Evolutionary conservation across 2,888 invertebrate genomes (phyloP).

Genomic region (Zeuzera pyrina): DNA sequence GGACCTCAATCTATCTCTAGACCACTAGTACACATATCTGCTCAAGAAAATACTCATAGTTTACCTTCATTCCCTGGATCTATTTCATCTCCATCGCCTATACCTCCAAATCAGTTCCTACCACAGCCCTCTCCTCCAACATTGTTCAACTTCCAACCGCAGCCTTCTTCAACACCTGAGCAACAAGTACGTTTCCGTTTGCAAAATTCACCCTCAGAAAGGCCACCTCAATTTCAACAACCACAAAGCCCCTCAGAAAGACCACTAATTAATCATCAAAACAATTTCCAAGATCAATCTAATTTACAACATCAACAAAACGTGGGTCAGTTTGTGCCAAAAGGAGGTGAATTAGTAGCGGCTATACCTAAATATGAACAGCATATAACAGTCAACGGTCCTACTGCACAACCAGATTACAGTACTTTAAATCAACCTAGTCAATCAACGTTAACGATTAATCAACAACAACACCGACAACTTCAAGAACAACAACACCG

Average conservation of each 20-base stretch:
- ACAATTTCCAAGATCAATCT: conserved; percentile 35
- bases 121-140: conserved; percentile 39
- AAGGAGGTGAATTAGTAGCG: conserved; percentile 82
- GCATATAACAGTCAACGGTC: conserved; percentile 76
- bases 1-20: conserved; percentile 43
- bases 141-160: conserved; percentile 51
- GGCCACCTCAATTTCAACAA: conserved; percentile 29
- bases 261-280: conserved; percentile 26
- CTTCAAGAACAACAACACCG: conserved; percentile 9
- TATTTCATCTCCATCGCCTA: conserved; percentile 30
- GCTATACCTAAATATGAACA: conserved; percentile 87
- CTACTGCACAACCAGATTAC: conserved; percentile 36
- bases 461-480: conserved; percentile 14
- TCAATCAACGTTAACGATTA: conserved; percentile 19
- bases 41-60: conserved; percentile 30
- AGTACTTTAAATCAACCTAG: conserved; percentile 34
- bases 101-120: conserved; percentile 14
- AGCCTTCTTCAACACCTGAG: conserved; percentile 44
- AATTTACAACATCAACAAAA: conserved; percentile 56
- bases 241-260: conserved; percentile 47
- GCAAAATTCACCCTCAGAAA: conserved; percentile 36
- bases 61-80: conserved; percentile 38
- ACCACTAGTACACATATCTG: conserved; percentile 36
- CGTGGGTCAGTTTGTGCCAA: conserved; percentile 65
- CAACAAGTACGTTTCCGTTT: conserved; percentile 33